Percentiles rank a stretch among this genome's conserved stretches.
phyloP scores from a whole-genome alignment of 2,888 invertebrate genomes.

The Stegophylla sp. region DNA sequence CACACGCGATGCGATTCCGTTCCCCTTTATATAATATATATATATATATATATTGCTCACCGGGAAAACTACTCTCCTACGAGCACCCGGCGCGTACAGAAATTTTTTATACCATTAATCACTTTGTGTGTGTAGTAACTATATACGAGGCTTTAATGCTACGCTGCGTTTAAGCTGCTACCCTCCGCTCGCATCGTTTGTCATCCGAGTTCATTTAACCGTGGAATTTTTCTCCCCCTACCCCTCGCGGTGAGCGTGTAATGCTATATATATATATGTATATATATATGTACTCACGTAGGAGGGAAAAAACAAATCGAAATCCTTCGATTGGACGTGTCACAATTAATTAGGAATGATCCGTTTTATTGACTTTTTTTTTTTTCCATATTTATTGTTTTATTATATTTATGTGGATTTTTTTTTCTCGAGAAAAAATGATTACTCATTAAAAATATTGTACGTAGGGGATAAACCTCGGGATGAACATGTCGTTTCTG shows the following conservation, averaged over 20 bases:
- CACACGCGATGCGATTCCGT: background rate
- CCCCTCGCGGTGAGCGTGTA: background rate
- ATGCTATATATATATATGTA: background rate
- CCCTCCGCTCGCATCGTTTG: slow-evolving; percentile 42
- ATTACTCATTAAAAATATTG: no score
- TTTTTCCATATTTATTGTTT: background rate
- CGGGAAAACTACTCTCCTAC: no score
- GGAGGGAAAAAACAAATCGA: background rate
- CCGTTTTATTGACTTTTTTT: slow-evolving; percentile 13
- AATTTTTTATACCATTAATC: slow-evolving; percentile 51
- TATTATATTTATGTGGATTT: background rate
- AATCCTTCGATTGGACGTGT: slow-evolving; percentile 24
- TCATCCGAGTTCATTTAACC: slow-evolving; percentile 57
- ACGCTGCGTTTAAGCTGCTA: slow-evolving; percentile 8
- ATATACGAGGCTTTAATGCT: slow-evolving; percentile 3
- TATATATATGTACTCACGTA: background rate
- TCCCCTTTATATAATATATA: background rate
- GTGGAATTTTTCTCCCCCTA: slow-evolving; percentile 44
- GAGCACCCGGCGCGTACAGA: slow-evolving; percentile 3
- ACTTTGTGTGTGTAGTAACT: slow-evolving; percentile 17
- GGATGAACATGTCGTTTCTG: no score
- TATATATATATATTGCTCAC: no score
- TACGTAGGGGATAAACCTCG: no score
- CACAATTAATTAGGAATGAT: slow-evolving; percentile 36
- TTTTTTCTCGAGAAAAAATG: background rate